Percentiles rank a stretch among this genome's conserved stretches.
These are phyloP conservation scores for Cancer borealis DNA, from an alignment of 2,888 invertebrate genomes.

Conservation along the genomic window DNA sequence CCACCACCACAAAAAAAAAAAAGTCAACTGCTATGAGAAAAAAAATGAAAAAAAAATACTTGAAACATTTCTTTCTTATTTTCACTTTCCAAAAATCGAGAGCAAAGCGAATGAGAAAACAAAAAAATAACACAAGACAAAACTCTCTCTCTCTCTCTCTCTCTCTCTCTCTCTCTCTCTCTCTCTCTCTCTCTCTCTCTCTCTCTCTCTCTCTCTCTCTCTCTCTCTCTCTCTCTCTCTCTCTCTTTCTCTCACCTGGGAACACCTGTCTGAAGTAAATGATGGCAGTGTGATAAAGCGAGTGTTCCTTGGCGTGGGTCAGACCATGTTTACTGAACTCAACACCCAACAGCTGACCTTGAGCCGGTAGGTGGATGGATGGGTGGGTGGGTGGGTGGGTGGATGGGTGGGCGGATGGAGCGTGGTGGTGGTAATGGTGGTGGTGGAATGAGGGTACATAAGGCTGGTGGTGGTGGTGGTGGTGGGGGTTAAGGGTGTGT, in stretches of 20 bases:
- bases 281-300: neutral
- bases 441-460: neutral
- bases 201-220: neutral
- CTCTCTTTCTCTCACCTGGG: neutral
- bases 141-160: neutral
- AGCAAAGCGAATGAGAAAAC: neutral
- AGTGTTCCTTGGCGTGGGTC: neutral
- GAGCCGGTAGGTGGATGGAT: neutral
- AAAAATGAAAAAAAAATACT: neutral
- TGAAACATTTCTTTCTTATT: neutral
- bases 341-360: conserved; percentile 13
- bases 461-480: neutral
- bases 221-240: neutral
- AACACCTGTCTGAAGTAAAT: neutral
- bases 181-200: conserved; percentile 20
- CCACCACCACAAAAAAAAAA: neutral
- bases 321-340: conserved; percentile 39
- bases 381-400: neutral
- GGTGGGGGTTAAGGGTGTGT: neutral
- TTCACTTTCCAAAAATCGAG: neutral
- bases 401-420: neutral
- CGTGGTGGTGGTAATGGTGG: neutral
- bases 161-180: conserved; percentile 2
- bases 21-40: neutral
- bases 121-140: neutral